phyloP scores from a whole-genome alignment of 23 tunicate species.

The Phallusia fumigata region DNA sequence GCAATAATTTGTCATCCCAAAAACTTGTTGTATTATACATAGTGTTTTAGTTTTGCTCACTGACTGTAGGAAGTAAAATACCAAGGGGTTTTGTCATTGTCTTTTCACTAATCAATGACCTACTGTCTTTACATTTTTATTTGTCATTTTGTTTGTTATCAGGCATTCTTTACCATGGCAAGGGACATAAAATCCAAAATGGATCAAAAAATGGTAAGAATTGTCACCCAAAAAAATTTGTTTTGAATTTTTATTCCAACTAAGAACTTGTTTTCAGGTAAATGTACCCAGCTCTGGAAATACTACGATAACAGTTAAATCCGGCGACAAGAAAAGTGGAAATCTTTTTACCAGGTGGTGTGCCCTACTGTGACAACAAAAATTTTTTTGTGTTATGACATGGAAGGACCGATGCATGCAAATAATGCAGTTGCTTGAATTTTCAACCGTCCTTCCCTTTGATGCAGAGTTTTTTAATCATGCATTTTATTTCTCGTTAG shows the following conservation, averaged over 20 bases:
- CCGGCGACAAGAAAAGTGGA: conserved; percentile 36
- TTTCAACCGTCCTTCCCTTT: background rate
- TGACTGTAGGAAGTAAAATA: too few species aligned
- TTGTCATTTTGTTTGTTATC: background rate
- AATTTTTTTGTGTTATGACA: background rate
- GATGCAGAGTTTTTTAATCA: too few species aligned
- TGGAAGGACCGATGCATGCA: background rate
- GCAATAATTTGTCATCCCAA: background rate
- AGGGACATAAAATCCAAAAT: conserved; percentile 81
- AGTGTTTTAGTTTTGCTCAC: background rate
- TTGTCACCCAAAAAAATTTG: background rate
- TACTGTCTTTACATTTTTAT: too few species aligned
- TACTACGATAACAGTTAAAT: conserved; percentile 35
- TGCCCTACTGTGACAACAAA: conserved; percentile 28
- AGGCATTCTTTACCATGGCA: conserved; percentile 93
- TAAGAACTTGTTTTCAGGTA: background rate
- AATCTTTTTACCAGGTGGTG: conserved; percentile 61
- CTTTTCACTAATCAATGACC: too few species aligned
- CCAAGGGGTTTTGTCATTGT: too few species aligned
- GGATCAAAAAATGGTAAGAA: conserved; percentile 78
- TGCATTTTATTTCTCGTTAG: too few species aligned
- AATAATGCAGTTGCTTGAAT: background rate
- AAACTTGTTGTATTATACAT: background rate
- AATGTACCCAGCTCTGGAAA: conserved; percentile 17
- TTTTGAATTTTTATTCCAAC: background rate